Evolutionary conservation across 2,888 invertebrate genomes (phyloP), one percentile per base, ranked within the genome.

Genomic region (Mycalesis mineus): DNA sequence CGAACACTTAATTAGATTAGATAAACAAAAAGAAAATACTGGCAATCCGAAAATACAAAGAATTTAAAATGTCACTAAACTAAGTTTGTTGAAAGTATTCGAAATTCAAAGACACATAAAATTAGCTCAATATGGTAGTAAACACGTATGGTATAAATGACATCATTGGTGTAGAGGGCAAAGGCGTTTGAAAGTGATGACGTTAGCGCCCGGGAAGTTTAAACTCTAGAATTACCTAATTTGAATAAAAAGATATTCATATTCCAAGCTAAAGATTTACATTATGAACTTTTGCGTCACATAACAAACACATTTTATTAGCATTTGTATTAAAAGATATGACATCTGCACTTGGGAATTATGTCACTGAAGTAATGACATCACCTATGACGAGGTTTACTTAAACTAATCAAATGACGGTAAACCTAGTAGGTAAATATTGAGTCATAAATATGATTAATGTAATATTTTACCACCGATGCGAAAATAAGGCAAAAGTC

Each of bases 311-410:
- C 9, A 13, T 31, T 6, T 14, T 31, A 14, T 45, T 31, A 45
- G n/a, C n/a, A 22, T 22, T 22, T 22, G 22, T 13, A 9, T 31
- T 13, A 33, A 47, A 11, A 47, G 33, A 11, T 15, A 33, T 33
- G 31, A 33, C 47, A 47, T 15, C 15, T 6, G 14, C 11, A 33
- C 22, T 11, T 48, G 14, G n/a, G n/a, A 67, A 68, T 77, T 75
- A 79, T 68, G 70, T 80, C 75, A 79, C 58, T 4, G 22, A 65
- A 55, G 36, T 55, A 62, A 44, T 78, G 77, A 78, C 75, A 74
- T 74, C 73, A 78, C 57, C 33, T 15, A 53, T 44, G 54, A 65
- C 40, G 44, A 22, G 6, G 13, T 48, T 48, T 37, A 37, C 48
- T 39, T 37, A 39, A 49, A 49, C 22, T 22, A 37, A 14, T 17